Conservation (phyloP, 2,113 vertebrate genomes). For the Urocolius indicus region DNA sequence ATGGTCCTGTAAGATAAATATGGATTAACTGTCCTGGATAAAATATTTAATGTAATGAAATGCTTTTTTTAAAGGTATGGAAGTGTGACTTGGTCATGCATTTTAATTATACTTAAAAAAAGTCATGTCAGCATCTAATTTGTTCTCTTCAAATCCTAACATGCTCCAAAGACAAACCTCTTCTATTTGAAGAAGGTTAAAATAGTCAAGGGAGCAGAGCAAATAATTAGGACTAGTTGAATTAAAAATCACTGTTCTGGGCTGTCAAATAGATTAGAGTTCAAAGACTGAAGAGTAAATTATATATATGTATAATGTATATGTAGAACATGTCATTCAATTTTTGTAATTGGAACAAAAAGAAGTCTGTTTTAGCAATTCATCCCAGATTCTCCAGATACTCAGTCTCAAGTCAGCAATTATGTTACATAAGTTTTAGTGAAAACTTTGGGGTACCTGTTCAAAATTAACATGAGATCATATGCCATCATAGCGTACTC, state of each 20-base stretch:
- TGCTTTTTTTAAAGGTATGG: neutral
- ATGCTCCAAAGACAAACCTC: neutral
- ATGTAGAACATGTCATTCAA: neutral
- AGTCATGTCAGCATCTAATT: neutral
- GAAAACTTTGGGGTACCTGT: neutral
- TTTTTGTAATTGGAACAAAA: neutral
- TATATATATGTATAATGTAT: neutral
- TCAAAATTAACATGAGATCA: neutral
- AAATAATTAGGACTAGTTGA: conserved; percentile 11
- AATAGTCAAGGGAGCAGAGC: neutral
- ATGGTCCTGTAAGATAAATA: neutral
- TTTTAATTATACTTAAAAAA: neutral
- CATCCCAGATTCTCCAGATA: neutral
- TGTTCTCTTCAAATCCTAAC: conserved; percentile 6
- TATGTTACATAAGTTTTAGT: neutral
- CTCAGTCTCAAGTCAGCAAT: neutral
- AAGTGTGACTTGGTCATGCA: neutral
- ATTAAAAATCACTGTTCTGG: conserved; percentile 29
- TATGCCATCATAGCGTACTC: neutral
- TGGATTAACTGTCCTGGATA: neutral
- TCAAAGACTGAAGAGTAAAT: conserved; percentile 23
- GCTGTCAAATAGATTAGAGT: neutral
- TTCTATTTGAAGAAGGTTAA: conserved; percentile 30
- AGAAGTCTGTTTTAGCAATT: neutral
- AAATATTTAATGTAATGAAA: conserved; percentile 43